Percentiles rank a stretch among this genome's conserved stretches.
Evolutionary conservation across 2,888 invertebrate species (phyloP).

Genomic region (Agrotis puta): DNA sequence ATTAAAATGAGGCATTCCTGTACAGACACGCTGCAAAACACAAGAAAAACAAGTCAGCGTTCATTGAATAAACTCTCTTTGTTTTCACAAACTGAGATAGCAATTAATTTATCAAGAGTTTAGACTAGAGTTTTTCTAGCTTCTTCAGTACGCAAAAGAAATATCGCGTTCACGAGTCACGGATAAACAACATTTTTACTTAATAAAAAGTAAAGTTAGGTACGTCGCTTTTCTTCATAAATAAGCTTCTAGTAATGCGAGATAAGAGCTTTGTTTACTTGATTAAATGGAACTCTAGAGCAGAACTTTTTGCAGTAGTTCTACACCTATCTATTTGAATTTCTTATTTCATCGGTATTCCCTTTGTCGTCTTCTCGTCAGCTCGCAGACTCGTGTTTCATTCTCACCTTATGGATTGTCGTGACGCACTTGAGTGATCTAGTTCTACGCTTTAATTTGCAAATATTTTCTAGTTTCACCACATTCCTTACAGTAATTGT

Average conservation of each 20-base stretch:
- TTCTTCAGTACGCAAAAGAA: not conserved
- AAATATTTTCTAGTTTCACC: constrained; percentile 84
- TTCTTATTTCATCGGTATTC: not conserved
- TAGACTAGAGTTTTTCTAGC: not conserved
- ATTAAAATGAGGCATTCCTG: too few relatives aligned
- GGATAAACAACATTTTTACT: not conserved
- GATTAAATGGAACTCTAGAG: not conserved
- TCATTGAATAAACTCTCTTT: not conserved
- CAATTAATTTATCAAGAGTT: not conserved
- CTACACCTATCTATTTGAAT: not conserved
- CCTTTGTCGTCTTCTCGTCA: not conserved
- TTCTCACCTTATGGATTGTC: constrained; percentile 1
- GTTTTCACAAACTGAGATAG: not conserved
- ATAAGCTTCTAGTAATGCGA: not conserved
- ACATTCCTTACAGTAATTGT: constrained; percentile 84
- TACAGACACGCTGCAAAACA: not conserved
- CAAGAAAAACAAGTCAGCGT: not conserved
- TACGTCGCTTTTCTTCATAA: not conserved
- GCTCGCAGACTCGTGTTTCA: constrained; percentile 1
- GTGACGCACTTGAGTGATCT: constrained; percentile 73
- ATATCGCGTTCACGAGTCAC: not conserved
- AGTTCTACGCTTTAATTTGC: constrained; percentile 77
- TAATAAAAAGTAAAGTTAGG: not conserved
- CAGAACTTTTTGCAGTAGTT: not conserved
- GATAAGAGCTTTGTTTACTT: not conserved